A percentile compares a stretch with the other conserved stretches of the same genome.
Conservation (phyloP, 2,797 vertebrate genomes). For the Gymnopithys bicolor region DNA sequence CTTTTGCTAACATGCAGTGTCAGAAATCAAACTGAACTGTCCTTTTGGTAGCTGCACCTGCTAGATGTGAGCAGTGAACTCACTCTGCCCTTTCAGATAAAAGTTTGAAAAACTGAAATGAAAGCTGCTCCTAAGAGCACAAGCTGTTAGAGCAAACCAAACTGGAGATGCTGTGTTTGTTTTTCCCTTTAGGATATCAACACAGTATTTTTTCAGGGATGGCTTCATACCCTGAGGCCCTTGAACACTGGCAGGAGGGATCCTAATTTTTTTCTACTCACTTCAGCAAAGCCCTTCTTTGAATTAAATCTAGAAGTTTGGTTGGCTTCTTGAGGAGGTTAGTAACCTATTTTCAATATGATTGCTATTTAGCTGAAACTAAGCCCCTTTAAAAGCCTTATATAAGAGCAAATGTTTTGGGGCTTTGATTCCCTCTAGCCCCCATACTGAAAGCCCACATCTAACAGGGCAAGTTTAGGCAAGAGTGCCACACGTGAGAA, state of each 20-base stretch:
- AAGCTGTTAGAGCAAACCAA: not conserved
- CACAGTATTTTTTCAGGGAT: not conserved
- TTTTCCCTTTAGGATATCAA: not conserved
- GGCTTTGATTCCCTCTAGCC: not conserved
- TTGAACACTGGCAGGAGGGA: not conserved
- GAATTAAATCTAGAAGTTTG: not conserved
- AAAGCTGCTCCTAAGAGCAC: not conserved
- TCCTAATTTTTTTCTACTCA: not conserved
- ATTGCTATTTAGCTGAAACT: not conserved
- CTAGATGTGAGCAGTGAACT: constrained; percentile 12
- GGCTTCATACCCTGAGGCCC: not conserved
- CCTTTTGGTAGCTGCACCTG: not conserved
- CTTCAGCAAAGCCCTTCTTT: not conserved
- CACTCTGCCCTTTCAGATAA: not conserved
- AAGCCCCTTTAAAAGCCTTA: not conserved
- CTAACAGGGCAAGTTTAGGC: not conserved
- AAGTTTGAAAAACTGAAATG: not conserved
- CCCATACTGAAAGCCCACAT: not conserved
- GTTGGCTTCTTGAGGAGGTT: not conserved
- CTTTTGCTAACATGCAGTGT: not conserved
- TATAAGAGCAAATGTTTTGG: not conserved
- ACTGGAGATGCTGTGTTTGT: not conserved
- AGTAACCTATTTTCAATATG: not conserved
- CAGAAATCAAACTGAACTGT: constrained; percentile 18
- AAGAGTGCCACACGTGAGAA: rapidly evolving